Evolutionary conservation across 2,113 vertebrate genomes (phyloP).

Genomic region (Coturnix japonica): DNA sequence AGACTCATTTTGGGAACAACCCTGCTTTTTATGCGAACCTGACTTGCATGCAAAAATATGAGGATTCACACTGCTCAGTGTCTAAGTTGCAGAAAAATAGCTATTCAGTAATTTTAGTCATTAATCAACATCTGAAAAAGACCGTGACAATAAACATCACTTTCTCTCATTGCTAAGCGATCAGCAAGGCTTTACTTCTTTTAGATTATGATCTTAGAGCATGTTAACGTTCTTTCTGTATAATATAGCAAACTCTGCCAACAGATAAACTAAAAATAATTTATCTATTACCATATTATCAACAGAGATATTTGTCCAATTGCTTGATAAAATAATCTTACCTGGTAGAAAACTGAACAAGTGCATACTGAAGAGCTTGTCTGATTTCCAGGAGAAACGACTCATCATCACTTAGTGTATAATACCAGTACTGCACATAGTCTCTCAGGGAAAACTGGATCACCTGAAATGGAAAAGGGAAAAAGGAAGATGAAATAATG

Average conservation of each 20-base stretch:
- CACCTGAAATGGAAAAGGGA: slow-evolving; percentile 80
- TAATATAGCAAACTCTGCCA: neutral
- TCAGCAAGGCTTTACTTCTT: neutral
- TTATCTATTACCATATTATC: neutral
- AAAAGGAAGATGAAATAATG: neutral
- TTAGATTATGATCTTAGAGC: neutral
- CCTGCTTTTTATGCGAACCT: neutral
- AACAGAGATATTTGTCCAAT: neutral
- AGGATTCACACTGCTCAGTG: neutral
- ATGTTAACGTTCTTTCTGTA: neutral
- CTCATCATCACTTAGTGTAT: slow-evolving; percentile 97
- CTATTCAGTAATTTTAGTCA: neutral
- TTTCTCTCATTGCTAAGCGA: neutral
- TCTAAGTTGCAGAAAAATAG: neutral
- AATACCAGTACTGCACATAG: slow-evolving; percentile 99
- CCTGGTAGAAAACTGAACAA: slow-evolving; percentile 96
- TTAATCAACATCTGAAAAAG: neutral
- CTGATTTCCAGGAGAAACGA: slow-evolving; percentile 97
- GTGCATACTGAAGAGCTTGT: slow-evolving; percentile 94
- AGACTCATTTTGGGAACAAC: neutral
- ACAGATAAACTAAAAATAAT: neutral
- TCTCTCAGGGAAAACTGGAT: slow-evolving; percentile 98
- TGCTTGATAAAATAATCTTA: slow-evolving; percentile 62
- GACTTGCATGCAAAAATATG: neutral
- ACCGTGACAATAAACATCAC: neutral